Conservation (phyloP, 2,888 invertebrate species). For the Dendrolimus houi region DNA sequence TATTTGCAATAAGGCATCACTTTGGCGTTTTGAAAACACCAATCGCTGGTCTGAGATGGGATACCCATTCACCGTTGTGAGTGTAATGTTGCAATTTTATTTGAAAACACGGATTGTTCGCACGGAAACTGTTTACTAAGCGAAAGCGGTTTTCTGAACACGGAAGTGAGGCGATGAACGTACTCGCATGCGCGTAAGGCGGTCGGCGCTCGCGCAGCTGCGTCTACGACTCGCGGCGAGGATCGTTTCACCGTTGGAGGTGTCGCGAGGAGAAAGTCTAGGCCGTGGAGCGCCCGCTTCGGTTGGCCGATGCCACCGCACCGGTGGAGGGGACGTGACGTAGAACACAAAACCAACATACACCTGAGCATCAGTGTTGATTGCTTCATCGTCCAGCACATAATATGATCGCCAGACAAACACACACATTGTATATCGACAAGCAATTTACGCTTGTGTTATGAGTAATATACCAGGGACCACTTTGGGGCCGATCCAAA, state of each 20-base stretch:
- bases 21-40: conserved; percentile 26
- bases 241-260: conserved; percentile 57
- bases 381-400: conserved; percentile 17
- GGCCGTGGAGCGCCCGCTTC: conserved; percentile 64
- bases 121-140: conserved; percentile 56
- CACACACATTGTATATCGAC: too few species aligned
- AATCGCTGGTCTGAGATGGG: conserved; percentile 22
- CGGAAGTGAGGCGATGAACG: conserved; percentile 40
- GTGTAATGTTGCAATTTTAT: conserved; percentile 20
- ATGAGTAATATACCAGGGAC: too few species aligned
- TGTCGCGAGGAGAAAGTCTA: conserved; percentile 75
- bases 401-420: conserved; percentile 6
- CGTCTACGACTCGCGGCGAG: conserved; percentile 51
- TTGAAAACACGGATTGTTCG: conserved; percentile 44
- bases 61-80: conserved; percentile 25
- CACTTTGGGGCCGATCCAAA: too few species aligned
- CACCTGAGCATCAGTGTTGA: conserved; percentile 35
- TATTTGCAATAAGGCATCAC: conserved; percentile 50
- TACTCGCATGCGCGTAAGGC: conserved; percentile 39
- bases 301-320: conserved; percentile 41
- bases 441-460: too few species aligned
- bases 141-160: conserved; percentile 51
- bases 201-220: conserved; percentile 61
- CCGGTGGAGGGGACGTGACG: conserved; percentile 58
- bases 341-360: conserved; percentile 43